Percentiles rank a stretch among this genome's conserved stretches.
These are phyloP conservation scores for Pachypeltis micranthus DNA, from an alignment of 1,140 invertebrate species.

Conservation along the genomic window DNA sequence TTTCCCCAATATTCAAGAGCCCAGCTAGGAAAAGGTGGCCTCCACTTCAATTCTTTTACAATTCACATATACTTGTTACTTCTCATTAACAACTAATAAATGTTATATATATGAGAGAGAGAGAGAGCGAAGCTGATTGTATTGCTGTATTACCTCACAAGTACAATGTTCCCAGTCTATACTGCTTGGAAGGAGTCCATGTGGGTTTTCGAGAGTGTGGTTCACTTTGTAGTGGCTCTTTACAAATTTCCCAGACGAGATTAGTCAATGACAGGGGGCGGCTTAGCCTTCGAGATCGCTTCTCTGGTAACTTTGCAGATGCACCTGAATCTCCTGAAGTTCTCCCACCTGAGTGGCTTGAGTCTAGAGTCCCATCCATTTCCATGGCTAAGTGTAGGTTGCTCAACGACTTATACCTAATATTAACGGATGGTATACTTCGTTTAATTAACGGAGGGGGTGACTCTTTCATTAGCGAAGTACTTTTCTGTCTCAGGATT, in stretches of 20 bases:
- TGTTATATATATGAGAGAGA: too few species aligned
- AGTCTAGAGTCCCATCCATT: slow-evolving; percentile 66
- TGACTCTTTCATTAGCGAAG: slow-evolving; percentile 57
- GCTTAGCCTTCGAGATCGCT: slow-evolving; percentile 41
- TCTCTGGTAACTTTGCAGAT: slow-evolving; percentile 65
- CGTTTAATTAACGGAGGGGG: slow-evolving; percentile 46
- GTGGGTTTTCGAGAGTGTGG: neutral
- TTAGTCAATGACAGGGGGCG: slow-evolving; percentile 59
- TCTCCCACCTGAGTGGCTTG: slow-evolving; percentile 73
- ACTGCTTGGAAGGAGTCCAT: neutral
- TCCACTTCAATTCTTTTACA: too few species aligned
- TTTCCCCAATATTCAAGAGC: too few species aligned
- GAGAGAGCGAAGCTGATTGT: too few species aligned
- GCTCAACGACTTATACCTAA: slow-evolving; percentile 67
- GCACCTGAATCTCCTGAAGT: slow-evolving; percentile 71
- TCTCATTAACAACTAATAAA: too few species aligned
- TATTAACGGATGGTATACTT: slow-evolving; percentile 67
- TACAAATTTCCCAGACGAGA: slow-evolving; percentile 58
- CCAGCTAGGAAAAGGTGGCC: too few species aligned
- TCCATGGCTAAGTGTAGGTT: slow-evolving; percentile 68
- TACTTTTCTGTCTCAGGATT: slow-evolving; percentile 55
- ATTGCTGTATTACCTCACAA: too few species aligned
- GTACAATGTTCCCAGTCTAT: neutral
- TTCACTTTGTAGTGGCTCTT: neutral
- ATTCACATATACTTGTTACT: too few species aligned